These are phyloP conservation scores for Rafetus swinhoei DNA, from an alignment of 2,113 vertebrate species.

Conservation along the genomic window DNA sequence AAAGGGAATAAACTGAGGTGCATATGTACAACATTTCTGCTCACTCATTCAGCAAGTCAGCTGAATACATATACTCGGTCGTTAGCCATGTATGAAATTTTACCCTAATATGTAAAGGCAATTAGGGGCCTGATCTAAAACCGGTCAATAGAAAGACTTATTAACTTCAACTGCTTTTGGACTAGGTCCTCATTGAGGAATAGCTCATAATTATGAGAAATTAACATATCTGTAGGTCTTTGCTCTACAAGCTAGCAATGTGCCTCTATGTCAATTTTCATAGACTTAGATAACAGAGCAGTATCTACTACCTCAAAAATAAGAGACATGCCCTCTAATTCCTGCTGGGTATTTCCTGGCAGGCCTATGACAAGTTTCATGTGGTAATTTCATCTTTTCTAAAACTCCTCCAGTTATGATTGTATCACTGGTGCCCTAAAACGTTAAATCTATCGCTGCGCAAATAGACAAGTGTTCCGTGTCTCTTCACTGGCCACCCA, in stretches of 20 bases:
- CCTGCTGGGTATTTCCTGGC: background rate
- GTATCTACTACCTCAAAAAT: background rate
- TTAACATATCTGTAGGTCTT: background rate
- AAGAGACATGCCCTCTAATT: background rate
- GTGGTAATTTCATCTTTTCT: background rate
- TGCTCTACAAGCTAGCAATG: background rate
- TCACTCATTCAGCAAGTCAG: background rate
- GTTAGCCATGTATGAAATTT: background rate
- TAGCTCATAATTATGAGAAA: background rate
- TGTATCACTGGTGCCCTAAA: background rate
- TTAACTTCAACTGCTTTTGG: background rate
- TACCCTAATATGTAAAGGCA: background rate
- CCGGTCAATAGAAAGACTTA: background rate
- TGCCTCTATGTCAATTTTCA: background rate
- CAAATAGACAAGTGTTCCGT: background rate
- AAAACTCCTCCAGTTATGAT: background rate
- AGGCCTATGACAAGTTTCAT: background rate
- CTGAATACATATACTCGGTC: rapidly evolving
- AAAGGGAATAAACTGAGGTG: background rate
- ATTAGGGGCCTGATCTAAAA: background rate
- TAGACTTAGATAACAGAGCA: background rate
- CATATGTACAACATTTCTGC: background rate
- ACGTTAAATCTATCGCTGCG: background rate
- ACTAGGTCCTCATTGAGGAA: background rate
- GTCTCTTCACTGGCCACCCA: background rate